These are phyloP conservation scores for Mormoops blainvillei DNA, from an alignment of 2,113 vertebrate genomes.

Conservation along the genomic window DNA sequence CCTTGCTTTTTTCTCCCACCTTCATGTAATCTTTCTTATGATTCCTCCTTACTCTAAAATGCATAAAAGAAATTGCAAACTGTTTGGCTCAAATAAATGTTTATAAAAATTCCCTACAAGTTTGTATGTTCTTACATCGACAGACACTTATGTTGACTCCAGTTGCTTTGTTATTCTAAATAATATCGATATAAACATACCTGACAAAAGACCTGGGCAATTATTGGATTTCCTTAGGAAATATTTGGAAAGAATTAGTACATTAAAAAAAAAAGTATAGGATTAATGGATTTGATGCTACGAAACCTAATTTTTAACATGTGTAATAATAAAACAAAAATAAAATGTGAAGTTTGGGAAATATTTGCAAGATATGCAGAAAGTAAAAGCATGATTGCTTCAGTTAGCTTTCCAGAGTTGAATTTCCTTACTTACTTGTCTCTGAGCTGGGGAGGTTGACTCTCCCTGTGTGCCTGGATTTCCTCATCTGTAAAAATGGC, in stretches of 20 bases:
- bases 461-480: not conserved
- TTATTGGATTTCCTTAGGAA: not conserved
- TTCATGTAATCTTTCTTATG: not conserved
- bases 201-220: not conserved
- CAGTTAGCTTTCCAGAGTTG: not conserved
- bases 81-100: not conserved
- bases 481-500: not conserved
- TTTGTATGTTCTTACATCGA: not conserved
- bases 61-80: not conserved
- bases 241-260: not conserved
- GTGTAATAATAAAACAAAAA: not conserved
- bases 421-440: not conserved
- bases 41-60: not conserved
- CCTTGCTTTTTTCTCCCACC: not conserved
- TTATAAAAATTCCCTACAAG: not conserved
- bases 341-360: not conserved
- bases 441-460: not conserved
- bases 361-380: not conserved
- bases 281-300: not conserved
- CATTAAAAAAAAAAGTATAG: not conserved
- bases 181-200: not conserved
- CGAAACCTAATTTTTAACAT: not conserved
- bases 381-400: not conserved
- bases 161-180: not conserved
- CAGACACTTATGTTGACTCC: not conserved